These are phyloP conservation scores for Cataglyphis rosenhaueri DNA, from an alignment of 2,888 invertebrate genomes.

Conservation along the genomic window DNA sequence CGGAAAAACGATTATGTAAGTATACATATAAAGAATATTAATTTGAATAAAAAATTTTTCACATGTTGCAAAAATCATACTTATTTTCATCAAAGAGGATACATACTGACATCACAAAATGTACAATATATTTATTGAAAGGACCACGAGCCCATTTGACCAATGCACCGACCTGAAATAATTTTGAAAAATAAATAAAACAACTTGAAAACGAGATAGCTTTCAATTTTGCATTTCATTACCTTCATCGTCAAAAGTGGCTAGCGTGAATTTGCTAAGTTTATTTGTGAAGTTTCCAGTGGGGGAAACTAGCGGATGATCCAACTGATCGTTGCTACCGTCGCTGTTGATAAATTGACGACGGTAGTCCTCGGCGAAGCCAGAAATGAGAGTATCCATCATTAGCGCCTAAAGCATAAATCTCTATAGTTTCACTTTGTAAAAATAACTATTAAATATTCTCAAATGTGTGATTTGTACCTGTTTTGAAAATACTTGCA, in stretches of 20 bases:
- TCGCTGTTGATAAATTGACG: slow-evolving; percentile 83
- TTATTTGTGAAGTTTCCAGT: slow-evolving; percentile 90
- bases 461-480: slow-evolving; percentile 64
- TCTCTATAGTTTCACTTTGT: background rate
- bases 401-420: slow-evolving; percentile 88
- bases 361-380: slow-evolving; percentile 92
- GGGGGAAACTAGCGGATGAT: slow-evolving; percentile 69
- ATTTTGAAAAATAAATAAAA: slow-evolving; percentile 32
- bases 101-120: slow-evolving; percentile 23
- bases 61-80: slow-evolving; percentile 18
- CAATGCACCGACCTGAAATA: slow-evolving; percentile 90
- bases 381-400: slow-evolving; percentile 94
- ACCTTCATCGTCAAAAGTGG: slow-evolving; percentile 95
- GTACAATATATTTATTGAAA: slow-evolving; percentile 85
- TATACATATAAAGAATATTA: background rate
- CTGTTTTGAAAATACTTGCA: slow-evolving; percentile 91
- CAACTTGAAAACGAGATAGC: background rate
- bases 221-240: slow-evolving; percentile 55
- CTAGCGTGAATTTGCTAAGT: slow-evolving; percentile 93
- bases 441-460: slow-evolving; percentile 1
- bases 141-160: slow-evolving; percentile 94
- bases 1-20: background rate
- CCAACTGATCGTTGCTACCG: slow-evolving; percentile 81
- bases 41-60: background rate
- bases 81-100: slow-evolving; percentile 5